A percentile compares a stretch with the other conserved stretches of the same genome.
Conservation (phyloP, 2,113 vertebrate species). For the Dinomys branickii region DNA sequence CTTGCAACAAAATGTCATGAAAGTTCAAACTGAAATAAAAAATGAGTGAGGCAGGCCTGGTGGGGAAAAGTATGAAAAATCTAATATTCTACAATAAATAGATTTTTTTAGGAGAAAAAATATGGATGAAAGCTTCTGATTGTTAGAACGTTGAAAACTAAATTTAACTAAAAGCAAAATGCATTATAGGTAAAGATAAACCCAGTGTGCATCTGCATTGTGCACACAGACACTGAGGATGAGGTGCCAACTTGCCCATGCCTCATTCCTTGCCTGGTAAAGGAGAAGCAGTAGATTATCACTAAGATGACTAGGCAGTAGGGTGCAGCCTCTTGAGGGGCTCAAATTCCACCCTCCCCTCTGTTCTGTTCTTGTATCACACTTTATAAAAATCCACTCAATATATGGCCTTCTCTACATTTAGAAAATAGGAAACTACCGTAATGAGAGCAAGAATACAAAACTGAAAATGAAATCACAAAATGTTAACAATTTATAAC, state of each 20-base stretch:
- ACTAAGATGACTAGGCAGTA: background rate
- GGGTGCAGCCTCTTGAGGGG: background rate
- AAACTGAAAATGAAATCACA: background rate
- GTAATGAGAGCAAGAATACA: background rate
- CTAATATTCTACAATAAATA: background rate
- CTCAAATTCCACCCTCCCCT: background rate
- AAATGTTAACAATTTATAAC: background rate
- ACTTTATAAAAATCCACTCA: background rate
- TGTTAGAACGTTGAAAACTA: background rate
- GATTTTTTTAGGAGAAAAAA: background rate
- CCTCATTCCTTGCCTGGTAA: background rate
- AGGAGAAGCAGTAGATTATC: background rate
- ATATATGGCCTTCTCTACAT: background rate
- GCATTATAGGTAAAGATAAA: background rate
- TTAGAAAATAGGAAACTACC: background rate
- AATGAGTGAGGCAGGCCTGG: background rate
- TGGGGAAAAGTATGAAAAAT: background rate
- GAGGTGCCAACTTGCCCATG: background rate
- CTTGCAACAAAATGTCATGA: background rate
- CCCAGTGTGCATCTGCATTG: background rate
- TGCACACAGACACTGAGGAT: background rate
- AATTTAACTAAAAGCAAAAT: slow-evolving; percentile 37
- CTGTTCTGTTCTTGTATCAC: background rate
- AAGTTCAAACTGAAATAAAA: background rate
- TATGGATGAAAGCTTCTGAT: background rate